Evolutionary conservation across 92 coral and sea anemone species (phyloP).

Genomic region (Epizoanthus fatuus): DNA sequence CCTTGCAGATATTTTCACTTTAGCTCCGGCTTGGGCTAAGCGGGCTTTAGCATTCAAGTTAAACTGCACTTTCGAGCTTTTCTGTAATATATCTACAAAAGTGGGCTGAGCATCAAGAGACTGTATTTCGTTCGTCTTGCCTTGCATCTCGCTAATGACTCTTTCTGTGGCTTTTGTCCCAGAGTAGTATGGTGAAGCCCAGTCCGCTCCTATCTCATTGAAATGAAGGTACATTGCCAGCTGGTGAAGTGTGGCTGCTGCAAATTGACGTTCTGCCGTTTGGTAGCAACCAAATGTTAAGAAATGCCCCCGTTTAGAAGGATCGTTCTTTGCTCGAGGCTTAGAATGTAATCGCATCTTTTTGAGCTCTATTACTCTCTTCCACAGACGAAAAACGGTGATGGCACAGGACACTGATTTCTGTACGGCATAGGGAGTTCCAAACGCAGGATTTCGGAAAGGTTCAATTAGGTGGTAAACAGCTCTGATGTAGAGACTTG

Average conservation of each 20-base stretch:
- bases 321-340: conserved; percentile 34
- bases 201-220: neutral
- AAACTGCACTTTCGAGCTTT: conserved; percentile 54
- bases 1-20: conserved; percentile 30
- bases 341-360: neutral
- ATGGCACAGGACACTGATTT: conserved; percentile 64
- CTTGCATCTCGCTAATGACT: conserved; percentile 47
- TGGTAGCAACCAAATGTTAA: conserved; percentile 35
- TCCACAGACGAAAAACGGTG: conserved; percentile 52
- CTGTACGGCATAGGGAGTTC: conserved; percentile 57
- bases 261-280: conserved; percentile 55
- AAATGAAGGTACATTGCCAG: conserved; percentile 31
- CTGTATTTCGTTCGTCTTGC: conserved; percentile 54
- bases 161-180: conserved; percentile 21
- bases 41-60: conserved; percentile 48
- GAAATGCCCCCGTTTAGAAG: conserved; percentile 35
- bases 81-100: conserved; percentile 51
- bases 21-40: conserved; percentile 46
- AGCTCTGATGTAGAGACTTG: conserved; percentile 58
- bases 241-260: conserved; percentile 31
- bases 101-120: conserved; percentile 54
- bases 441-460: conserved; percentile 46
- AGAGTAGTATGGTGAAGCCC: neutral
- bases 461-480: conserved; percentile 59
- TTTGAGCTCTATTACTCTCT: neutral